Conservation (phyloP, 2,888 invertebrate genomes). For the Lymantria dispar region DNA sequence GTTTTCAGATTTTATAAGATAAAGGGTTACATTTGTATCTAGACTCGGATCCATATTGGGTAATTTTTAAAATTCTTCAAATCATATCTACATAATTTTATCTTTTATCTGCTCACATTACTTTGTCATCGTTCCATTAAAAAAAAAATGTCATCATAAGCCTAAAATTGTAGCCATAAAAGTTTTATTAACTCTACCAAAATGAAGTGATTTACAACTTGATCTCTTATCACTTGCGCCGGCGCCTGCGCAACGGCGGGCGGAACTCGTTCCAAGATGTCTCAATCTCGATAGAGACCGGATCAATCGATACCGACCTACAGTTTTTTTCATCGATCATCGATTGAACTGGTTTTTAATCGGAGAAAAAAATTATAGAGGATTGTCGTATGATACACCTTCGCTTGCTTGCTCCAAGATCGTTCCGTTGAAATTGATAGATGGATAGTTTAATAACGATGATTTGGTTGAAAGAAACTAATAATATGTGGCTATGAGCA, state of each 20-base stretch:
- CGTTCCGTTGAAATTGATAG: constrained; percentile 33
- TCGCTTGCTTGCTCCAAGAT: constrained; percentile 22
- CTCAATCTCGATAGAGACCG: constrained; percentile 74
- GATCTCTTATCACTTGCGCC: constrained; percentile 34
- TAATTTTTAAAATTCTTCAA: too few relatives aligned
- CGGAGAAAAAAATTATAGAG: constrained; percentile 49
- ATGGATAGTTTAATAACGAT: constrained; percentile 36
- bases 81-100: neutral
- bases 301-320: constrained; percentile 75
- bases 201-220: constrained; percentile 34
- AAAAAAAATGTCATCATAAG: neutral
- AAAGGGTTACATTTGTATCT: too few relatives aligned
- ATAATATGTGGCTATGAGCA: constrained; percentile 4
- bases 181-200: constrained; percentile 3
- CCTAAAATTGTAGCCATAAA: neutral
- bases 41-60: too few relatives aligned
- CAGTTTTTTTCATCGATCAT: constrained; percentile 71
- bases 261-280: constrained; percentile 77
- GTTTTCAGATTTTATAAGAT: too few relatives aligned
- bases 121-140: neutral
- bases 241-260: constrained; percentile 45
- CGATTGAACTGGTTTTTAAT: constrained; percentile 66
- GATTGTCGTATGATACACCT: constrained; percentile 30
- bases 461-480: constrained; percentile 18
- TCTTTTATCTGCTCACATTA: neutral